A percentile compares a stretch with the other conserved stretches of the same genome.
These are phyloP conservation scores for Andrena haemorrhoa DNA, from an alignment of 2,888 invertebrate species.

Conservation along the genomic window DNA sequence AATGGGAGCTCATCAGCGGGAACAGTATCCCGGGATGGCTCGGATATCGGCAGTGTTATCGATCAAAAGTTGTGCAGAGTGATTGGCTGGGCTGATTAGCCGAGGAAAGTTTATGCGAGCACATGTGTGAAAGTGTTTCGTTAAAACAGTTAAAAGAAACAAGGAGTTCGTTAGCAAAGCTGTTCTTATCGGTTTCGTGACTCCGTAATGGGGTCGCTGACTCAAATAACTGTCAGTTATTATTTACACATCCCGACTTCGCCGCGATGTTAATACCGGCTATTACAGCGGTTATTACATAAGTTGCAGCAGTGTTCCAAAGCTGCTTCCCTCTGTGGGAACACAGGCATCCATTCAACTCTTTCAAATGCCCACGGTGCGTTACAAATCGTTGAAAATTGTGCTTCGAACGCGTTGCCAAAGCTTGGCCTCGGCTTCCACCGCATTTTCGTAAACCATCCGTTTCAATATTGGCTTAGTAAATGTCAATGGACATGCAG, in stretches of 20 bases:
- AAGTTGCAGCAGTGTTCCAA: background rate
- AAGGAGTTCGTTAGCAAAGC: too few species aligned
- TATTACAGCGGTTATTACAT: constrained; percentile 1
- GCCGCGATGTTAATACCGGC: background rate
- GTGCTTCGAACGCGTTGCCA: background rate
- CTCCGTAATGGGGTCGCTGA: background rate
- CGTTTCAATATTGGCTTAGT: background rate
- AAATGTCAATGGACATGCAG: too few species aligned
- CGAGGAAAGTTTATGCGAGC: background rate
- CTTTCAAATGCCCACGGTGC: background rate
- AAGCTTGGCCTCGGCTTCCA: background rate
- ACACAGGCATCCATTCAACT: background rate
- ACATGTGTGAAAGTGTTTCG: background rate
- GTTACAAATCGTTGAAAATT: background rate
- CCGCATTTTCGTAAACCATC: background rate
- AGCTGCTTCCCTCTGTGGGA: background rate
- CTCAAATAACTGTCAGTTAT: background rate
- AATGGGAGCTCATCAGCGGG: constrained; percentile 46
- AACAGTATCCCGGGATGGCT: constrained; percentile 12
- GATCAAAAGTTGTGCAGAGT: background rate
- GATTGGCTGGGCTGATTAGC: background rate
- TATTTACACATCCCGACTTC: constrained; percentile 1
- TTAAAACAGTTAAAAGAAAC: too few species aligned
- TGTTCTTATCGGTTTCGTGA: background rate
- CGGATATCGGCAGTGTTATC: constrained; percentile 7